These are phyloP conservation scores for Halisarca cf. caerulea DNA, from an alignment of 37 sponge, comb jelly and placozoan species.

Conservation along the genomic window DNA sequence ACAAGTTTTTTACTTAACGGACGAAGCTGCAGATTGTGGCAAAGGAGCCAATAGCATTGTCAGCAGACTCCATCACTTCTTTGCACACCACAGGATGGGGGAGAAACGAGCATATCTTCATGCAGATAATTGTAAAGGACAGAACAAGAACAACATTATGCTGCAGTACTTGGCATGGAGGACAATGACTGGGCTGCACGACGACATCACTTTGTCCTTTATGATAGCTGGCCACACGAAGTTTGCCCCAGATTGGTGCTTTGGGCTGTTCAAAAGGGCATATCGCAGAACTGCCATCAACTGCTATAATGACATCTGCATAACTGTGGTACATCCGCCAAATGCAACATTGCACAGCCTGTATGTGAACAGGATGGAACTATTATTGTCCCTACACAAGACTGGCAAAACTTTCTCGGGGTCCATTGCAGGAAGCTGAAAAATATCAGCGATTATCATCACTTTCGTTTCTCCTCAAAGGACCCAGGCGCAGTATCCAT, in stretches of 20 bases:
- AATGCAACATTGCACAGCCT: neutral
- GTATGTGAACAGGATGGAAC: neutral
- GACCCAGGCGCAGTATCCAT: neutral
- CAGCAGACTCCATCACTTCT: constrained; percentile 27
- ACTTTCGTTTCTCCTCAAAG: neutral
- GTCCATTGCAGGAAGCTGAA: neutral
- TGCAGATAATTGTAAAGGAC: neutral
- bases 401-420: neutral
- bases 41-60: constrained; percentile 21
- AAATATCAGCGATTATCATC: neutral
- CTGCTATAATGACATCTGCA: too few species aligned
- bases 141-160: neutral
- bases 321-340: neutral
- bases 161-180: neutral
- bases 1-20: constrained; percentile 28
- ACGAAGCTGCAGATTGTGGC: constrained; percentile 29
- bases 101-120: neutral
- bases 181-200: neutral
- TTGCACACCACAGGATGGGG: constrained; percentile 1
- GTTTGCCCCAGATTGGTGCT: neutral
- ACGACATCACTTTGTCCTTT: neutral
- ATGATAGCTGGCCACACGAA: neutral
- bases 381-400: neutral
- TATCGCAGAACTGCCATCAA: neutral
- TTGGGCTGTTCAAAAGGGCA: neutral